Evolutionary conservation across 2,797 vertebrate species (phyloP), one percentile per base, ranked within the genome.

Genomic region (Acridotheres tristis): DNA sequence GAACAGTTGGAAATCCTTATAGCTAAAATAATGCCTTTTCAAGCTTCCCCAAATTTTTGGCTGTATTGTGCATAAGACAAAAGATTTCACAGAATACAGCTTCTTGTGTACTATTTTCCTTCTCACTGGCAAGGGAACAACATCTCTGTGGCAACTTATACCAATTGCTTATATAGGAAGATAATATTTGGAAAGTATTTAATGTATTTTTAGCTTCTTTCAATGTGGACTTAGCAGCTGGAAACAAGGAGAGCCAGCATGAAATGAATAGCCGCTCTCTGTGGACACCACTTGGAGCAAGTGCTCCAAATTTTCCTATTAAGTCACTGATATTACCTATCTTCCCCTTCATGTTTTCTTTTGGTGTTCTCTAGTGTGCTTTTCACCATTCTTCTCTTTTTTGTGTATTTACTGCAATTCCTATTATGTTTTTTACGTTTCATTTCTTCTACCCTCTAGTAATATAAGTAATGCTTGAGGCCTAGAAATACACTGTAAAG

Each of bases 161-260:
- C 84, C 82, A 84, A 10, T 86, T 92, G 43, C 66, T 93, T 92
- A 82, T 45, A 40, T 63, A 45, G 47, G 73, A 84, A 86, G 94
- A 80, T 84, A 92, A 38, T 93, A 85, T 86, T 92, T 89, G 87
- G 73, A 84, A 90, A 94, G 69, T n/a, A 43, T 84, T 93, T 93
- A 7, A 69, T 67, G 23, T 96, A 42, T 91, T 93, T 94, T 94
- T 95, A 93, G 79, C 55, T 73, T 90, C 62, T 88, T 86, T 88
- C 43, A 82, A 20, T 86, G 53, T 94, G 89, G 88, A 69, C 29
- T 93, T 92, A 86, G 74, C 73, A 84, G 91, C 85, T 96, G 88
- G 89, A 93, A 95, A 66, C 26, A 81, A 66, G 58, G 62, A 84
- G 29, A 93, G 58, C 69, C 82, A 84, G 76, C 34, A 36, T 38